Evolutionary conservation across 2,797 vertebrate genomes (phyloP), one percentile per base, ranked within the genome.

Genomic region (Euthynnus affinis): DNA sequence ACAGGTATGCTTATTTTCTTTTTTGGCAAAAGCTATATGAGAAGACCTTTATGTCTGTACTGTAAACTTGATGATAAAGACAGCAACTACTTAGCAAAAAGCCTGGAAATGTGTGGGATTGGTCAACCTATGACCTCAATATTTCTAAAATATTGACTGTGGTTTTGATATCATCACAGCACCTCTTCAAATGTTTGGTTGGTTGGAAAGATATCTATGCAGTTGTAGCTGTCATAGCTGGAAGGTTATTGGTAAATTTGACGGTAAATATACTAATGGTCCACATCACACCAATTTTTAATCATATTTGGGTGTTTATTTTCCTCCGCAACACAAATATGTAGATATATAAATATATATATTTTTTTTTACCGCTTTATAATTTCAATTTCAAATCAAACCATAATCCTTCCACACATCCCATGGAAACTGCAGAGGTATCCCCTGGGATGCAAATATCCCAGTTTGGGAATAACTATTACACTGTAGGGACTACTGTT

Each of bases 401-500:
- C 29, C 29, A 37, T 27, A 64, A n/a, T 49, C 66, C 44, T 48
- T 53, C 55, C 25, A 65, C 5, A 1, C 14, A 56, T 18, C 34
- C n/a, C 5, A 23, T 67, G 32, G 42, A 20, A 62, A 51, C 3
- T 32, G 17, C 15, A 29, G 5, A 18, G 3, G 0, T 18, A 32
- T 1, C 46, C 22, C 23, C 23, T 23, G n/a, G 27, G 42, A 18
- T 32, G 29, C 17, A 9, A 51, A 10, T 55, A 32, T 53, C 49
- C 57, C 55, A 22, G 34, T 20, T 10, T 58, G 40, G 15, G 34
- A 51, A 49, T 53, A 14, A 48, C n/a, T 76, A 27, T 70, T 60
- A 46, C 14, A 46, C 44, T 6, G 44, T 22, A 49, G 25, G 68
- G 6, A 52, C 56, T 23, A 62, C 57, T 29, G 40, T 53, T 76